Evolutionary conservation across 2,797 vertebrate genomes (phyloP).

Genomic region (Tinamus major): DNA sequence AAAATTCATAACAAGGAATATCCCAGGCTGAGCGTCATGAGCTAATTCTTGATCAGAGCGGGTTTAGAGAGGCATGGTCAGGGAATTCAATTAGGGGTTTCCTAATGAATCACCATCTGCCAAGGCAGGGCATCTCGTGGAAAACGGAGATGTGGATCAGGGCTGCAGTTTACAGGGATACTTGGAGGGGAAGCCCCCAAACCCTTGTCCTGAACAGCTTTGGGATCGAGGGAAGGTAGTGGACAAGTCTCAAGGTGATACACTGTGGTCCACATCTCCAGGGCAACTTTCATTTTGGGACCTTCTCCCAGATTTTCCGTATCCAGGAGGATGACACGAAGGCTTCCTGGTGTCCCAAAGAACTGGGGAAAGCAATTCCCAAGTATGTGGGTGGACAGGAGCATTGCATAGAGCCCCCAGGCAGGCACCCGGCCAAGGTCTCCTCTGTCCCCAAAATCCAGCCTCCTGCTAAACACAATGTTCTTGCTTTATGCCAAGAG

Average conservation of each 20-base stretch:
- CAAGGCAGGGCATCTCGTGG: slow-evolving; percentile 23
- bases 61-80: slow-evolving; percentile 74
- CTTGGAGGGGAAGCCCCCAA: neutral
- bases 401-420: accelerated
- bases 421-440: neutral
- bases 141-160: slow-evolving; percentile 14
- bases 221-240: accelerated
- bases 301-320: neutral
- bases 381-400: neutral
- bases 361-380: neutral
- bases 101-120: slow-evolving; percentile 61
- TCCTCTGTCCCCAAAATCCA: neutral
- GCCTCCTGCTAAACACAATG: neutral
- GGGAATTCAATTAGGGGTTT: slow-evolving; percentile 73
- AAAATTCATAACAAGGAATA: slow-evolving; percentile 69
- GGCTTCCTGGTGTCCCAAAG: neutral
- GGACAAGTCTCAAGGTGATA: neutral
- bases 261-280: too few relatives aligned
- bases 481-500: slow-evolving; percentile 34
- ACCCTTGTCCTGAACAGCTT: neutral
- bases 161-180: neutral
- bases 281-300: neutral
- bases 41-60: slow-evolving; percentile 75
- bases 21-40: slow-evolving; percentile 67
- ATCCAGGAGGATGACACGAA: neutral